phyloP scores from a whole-genome alignment of 2,797 vertebrate genomes.

The Hybognathus amarus region DNA sequence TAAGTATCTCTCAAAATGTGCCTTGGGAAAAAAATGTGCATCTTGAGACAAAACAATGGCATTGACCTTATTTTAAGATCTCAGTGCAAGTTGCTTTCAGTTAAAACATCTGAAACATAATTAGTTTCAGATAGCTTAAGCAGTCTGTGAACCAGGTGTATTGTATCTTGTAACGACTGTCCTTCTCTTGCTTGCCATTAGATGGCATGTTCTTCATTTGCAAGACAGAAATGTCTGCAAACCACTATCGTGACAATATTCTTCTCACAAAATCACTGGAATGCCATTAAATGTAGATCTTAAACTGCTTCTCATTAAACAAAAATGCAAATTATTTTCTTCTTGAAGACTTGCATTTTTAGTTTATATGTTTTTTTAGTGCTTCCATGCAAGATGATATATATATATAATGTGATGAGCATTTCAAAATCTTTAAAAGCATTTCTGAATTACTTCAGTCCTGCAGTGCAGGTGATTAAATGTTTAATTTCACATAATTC shows the following conservation, averaged over 20 bases:
- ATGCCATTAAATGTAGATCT: not conserved
- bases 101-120: too few species aligned
- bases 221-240: slow-evolving; percentile 1
- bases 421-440: not conserved
- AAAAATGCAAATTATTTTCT: not conserved
- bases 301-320: not conserved
- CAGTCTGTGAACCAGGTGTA: too few species aligned
- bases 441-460: not conserved
- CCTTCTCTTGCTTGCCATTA: slow-evolving; percentile 30
- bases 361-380: too few species aligned
- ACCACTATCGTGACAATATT: not conserved
- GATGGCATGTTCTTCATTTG: slow-evolving; percentile 56
- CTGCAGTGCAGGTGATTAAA: not conserved
- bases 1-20: too few species aligned
- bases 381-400: not conserved
- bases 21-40: too few species aligned
- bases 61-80: too few species aligned
- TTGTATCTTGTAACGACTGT: slow-evolving; percentile 3
- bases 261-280: not conserved
- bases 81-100: too few species aligned
- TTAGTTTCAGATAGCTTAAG: too few species aligned
- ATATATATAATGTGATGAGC: not conserved
- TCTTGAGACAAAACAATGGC: too few species aligned
- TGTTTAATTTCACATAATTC: slow-evolving; percentile 42
- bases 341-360: not conserved